phyloP scores from a whole-genome alignment of 2,797 vertebrate species.

The Enteromius treurensis region DNA sequence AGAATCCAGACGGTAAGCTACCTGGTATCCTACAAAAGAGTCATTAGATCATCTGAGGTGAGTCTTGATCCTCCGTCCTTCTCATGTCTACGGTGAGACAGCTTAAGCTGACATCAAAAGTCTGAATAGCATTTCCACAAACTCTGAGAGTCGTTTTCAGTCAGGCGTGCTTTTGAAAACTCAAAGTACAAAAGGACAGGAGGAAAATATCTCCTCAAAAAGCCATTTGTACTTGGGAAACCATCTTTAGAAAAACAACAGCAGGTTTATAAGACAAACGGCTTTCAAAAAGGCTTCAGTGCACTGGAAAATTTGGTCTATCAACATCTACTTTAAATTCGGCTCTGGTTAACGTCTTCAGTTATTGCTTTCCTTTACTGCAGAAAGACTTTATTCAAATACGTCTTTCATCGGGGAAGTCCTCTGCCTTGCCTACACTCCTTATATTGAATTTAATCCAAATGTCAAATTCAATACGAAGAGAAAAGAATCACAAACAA shows the following conservation, averaged over 20 bases:
- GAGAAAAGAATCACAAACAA: neutral
- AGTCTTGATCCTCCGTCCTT: neutral
- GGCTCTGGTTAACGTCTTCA: slow-evolving; percentile 26
- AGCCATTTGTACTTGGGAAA: slow-evolving; percentile 38
- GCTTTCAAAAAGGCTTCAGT: slow-evolving; percentile 54
- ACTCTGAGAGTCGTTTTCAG: slow-evolving; percentile 39
- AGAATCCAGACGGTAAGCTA: slow-evolving; percentile 89
- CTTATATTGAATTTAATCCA: slow-evolving; percentile 15
- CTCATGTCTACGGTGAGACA: slow-evolving; percentile 19
- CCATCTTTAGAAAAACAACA: slow-evolving; percentile 45
- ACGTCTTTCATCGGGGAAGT: slow-evolving; percentile 9
- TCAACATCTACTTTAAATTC: slow-evolving; percentile 40
- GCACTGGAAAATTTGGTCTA: slow-evolving; percentile 50
- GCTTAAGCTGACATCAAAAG: slow-evolving; percentile 36
- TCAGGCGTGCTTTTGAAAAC: slow-evolving; percentile 34
- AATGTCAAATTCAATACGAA: slow-evolving; percentile 22
- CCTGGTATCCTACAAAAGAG: slow-evolving; percentile 86
- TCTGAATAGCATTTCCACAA: slow-evolving; percentile 33
- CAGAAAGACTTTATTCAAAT: slow-evolving; percentile 28
- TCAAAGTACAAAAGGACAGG: slow-evolving; percentile 29
- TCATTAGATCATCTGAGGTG: slow-evolving; percentile 5
- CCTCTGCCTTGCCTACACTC: slow-evolving; percentile 3
- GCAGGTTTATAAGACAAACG: slow-evolving; percentile 43
- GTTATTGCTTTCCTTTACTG: slow-evolving; percentile 28
- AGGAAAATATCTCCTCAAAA: slow-evolving; percentile 20